Conservation (phyloP, 2,888 invertebrate genomes). For the Eupithecia pulchellata region DNA sequence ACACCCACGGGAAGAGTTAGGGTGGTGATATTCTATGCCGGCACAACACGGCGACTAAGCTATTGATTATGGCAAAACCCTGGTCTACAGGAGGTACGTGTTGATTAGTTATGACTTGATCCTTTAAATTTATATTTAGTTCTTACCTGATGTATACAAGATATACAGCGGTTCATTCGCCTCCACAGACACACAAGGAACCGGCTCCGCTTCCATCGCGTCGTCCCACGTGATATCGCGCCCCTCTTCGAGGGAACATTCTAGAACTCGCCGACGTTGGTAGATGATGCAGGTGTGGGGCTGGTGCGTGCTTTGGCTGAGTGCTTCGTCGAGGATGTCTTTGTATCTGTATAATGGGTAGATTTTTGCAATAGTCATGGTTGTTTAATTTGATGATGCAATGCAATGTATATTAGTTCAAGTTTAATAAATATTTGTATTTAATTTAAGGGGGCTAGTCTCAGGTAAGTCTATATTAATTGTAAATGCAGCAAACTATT, state of each 20-base stretch:
- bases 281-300: conserved; percentile 93
- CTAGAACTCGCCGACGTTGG: conserved; percentile 89
- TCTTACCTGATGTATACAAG: conserved; percentile 93
- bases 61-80: too few relatives aligned
- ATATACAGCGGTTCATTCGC: conserved; percentile 96
- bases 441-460: too few relatives aligned
- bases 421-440: too few relatives aligned
- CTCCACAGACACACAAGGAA: conserved; percentile 93
- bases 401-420: too few relatives aligned
- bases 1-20: too few relatives aligned
- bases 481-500: too few relatives aligned
- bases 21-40: too few relatives aligned
- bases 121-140: too few relatives aligned
- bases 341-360: conserved; percentile 86
- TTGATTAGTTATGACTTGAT: neutral
- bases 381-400: too few relatives aligned
- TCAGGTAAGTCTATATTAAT: too few relatives aligned
- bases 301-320: conserved; percentile 89
- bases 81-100: too few relatives aligned
- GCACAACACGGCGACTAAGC: too few relatives aligned
- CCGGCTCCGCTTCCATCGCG: conserved; percentile 88
- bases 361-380: neutral
- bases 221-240: conserved; percentile 93
- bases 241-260: conserved; percentile 86
- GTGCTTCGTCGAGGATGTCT: conserved; percentile 92